Evolutionary conservation across 2,797 vertebrate species (phyloP).

Genomic region (Diplodus sargus): DNA sequence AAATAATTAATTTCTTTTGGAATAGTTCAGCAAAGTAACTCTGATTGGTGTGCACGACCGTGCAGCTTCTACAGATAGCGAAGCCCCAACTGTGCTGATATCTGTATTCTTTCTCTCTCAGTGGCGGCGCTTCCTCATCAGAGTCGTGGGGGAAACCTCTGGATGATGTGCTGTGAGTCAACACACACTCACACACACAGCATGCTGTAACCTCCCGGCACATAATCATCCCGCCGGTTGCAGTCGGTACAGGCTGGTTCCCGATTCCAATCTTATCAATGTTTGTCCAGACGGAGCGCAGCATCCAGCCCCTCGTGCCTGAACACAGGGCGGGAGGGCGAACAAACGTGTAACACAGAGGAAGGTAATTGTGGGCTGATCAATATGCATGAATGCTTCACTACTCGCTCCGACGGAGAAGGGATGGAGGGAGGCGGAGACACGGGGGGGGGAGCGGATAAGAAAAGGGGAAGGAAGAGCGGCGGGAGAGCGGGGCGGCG

Average conservation of each 20-base stretch:
- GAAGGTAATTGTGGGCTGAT: conserved; percentile 55
- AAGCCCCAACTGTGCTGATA: not conserved
- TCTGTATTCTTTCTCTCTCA: not conserved
- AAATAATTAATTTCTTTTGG: not conserved
- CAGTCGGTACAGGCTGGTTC: not conserved
- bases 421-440: not conserved
- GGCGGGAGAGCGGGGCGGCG: not conserved
- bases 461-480: not conserved
- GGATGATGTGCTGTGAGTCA: conserved; percentile 34
- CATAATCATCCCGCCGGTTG: conserved; percentile 6
- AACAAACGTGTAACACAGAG: conserved; percentile 34
- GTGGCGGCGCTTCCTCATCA: conserved; percentile 28
- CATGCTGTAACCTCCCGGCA: not conserved
- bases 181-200: not conserved
- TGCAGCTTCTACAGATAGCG: not conserved
- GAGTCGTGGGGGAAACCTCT: conserved; percentile 38
- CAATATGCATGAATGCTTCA: conserved; percentile 57
- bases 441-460: not conserved
- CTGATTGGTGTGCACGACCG: not conserved
- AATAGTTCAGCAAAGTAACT: not conserved
- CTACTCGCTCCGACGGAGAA: not conserved
- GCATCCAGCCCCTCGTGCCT: conserved; percentile 18
- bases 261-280: conserved; percentile 39
- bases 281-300: conserved; percentile 32
- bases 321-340: not conserved